phyloP scores from a whole-genome alignment of 1,140 invertebrate genomes.

The Thereuonema tuberculata region DNA sequence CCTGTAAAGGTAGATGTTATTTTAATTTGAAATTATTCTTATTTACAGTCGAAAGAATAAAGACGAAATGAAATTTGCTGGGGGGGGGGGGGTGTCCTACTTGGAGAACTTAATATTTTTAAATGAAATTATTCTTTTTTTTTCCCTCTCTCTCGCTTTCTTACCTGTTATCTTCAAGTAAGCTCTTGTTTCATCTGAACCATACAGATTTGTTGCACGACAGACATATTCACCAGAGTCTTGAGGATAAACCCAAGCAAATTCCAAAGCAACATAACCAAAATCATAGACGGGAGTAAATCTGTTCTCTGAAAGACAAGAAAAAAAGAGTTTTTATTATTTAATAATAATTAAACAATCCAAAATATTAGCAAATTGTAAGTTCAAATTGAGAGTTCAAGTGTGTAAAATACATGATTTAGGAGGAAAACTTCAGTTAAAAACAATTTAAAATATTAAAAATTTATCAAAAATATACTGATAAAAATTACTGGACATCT shows the following conservation, averaged over 20 bases:
- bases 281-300: slow-evolving; percentile 90
- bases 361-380: too few relatives aligned
- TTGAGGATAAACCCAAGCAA: slow-evolving; percentile 86
- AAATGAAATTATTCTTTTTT: too few relatives aligned
- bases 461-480: too few relatives aligned
- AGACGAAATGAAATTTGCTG: too few relatives aligned
- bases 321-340: slow-evolving; percentile 10
- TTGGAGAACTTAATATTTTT: too few relatives aligned
- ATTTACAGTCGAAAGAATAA: not conserved
- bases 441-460: too few relatives aligned
- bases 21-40: not conserved
- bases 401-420: not conserved
- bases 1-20: slow-evolving; percentile 23
- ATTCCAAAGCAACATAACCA: slow-evolving; percentile 91
- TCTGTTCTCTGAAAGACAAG: slow-evolving; percentile 53
- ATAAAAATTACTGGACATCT: too few relatives aligned
- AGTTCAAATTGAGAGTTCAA: too few relatives aligned
- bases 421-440: too few relatives aligned
- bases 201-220: slow-evolving; percentile 78
- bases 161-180: slow-evolving; percentile 69
- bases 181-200: slow-evolving; percentile 73
- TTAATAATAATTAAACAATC: too few relatives aligned
- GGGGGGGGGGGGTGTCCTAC: too few relatives aligned
- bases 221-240: slow-evolving; percentile 80
- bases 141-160: too few relatives aligned